A percentile compares a stretch with the other conserved stretches of the same genome.
These are phyloP conservation scores for Laothoe populi DNA, from an alignment of 2,888 invertebrate species.

Conservation along the genomic window DNA sequence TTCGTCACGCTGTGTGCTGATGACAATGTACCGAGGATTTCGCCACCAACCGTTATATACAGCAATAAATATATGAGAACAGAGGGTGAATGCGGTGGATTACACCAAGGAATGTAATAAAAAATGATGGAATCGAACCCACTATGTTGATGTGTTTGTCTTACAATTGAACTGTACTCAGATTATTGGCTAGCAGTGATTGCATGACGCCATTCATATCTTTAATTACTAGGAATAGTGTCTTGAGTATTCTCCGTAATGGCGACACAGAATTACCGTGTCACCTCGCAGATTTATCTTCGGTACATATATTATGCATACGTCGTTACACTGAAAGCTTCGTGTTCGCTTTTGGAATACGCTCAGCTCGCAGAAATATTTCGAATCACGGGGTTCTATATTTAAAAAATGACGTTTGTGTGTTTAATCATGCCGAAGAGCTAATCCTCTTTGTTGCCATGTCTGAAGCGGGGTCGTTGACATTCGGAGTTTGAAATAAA, in stretches of 20 bases:
- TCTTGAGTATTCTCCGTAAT: conserved; percentile 5
- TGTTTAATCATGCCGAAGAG: conserved; percentile 24
- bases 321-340: conserved; percentile 24
- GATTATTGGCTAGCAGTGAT: conserved; percentile 1
- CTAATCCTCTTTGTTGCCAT: conserved; percentile 25
- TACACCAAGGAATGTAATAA: conserved; percentile 7
- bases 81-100: conserved; percentile 20
- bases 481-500: conserved; percentile 12
- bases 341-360: conserved; percentile 23
- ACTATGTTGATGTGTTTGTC: neutral
- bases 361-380: conserved; percentile 18
- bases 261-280: conserved; percentile 21
- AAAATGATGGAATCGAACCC: neutral
- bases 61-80: conserved; percentile 19
- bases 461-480: conserved; percentile 24
- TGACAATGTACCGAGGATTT: conserved; percentile 32
- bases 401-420: conserved; percentile 25
- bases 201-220: conserved; percentile 18
- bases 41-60: conserved; percentile 25
- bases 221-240: conserved; percentile 23
- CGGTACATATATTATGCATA: conserved; percentile 18
- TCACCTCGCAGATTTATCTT: conserved; percentile 21
- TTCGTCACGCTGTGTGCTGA: conserved; percentile 61
- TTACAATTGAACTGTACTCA: neutral
- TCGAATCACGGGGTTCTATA: conserved; percentile 23